Evolutionary conservation across 2,888 invertebrate genomes (phyloP).

Genomic region (Timema cristinae): DNA sequence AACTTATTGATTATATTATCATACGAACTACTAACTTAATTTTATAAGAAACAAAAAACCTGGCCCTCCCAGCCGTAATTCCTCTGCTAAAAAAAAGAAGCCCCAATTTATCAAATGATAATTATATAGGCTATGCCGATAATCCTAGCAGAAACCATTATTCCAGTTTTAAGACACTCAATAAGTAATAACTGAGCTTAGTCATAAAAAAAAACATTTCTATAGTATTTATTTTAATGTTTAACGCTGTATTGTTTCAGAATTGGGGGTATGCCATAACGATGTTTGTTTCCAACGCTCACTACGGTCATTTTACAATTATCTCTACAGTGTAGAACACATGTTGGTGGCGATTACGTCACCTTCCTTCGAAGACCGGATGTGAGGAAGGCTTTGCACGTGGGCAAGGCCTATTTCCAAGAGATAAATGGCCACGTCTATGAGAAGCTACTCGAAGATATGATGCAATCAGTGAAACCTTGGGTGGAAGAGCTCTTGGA

Average conservation of each 20-base stretch:
- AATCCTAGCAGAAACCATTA: too few species aligned
- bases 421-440: conserved; percentile 52
- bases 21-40: too few species aligned
- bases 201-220: too few species aligned
- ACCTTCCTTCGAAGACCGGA: conserved; percentile 47
- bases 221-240: too few species aligned
- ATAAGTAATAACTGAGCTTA: too few species aligned
- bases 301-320: conserved; percentile 52
- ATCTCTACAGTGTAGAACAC: conserved; percentile 42
- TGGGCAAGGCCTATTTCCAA: conserved; percentile 51
- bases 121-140: too few species aligned
- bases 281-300: conserved; percentile 37
- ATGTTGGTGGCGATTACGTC: conserved; percentile 17
- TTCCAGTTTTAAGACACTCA: too few species aligned
- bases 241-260: conserved; percentile 17
- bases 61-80: too few species aligned
- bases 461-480: conserved; percentile 55
- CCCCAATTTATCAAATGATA: too few species aligned
- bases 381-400: conserved; percentile 51
- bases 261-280: conserved; percentile 16
- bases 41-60: too few species aligned
- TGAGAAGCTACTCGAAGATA: conserved; percentile 50
- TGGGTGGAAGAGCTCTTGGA: conserved; percentile 54
- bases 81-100: too few species aligned
- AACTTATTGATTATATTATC: too few species aligned